Conservation (phyloP, 1,140 invertebrate species). For the Polypedilum vanderplanki region DNA sequence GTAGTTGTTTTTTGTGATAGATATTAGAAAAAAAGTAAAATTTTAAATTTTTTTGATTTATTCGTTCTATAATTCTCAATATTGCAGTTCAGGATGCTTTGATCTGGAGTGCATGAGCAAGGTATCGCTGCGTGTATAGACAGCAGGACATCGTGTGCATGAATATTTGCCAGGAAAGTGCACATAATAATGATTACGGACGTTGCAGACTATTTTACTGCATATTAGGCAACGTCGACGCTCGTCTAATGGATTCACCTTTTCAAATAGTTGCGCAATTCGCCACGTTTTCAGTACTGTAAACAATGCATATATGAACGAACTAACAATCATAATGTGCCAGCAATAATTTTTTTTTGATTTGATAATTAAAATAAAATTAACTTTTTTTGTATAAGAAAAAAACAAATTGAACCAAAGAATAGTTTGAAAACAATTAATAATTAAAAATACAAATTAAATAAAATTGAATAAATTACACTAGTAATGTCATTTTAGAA, state of each 20-base stretch:
- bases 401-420: slow-evolving; percentile 1
- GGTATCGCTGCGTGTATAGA: slow-evolving; percentile 58
- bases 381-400: background rate
- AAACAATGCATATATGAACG: slow-evolving; percentile 43
- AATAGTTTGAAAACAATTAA: slow-evolving; percentile 9
- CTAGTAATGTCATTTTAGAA: background rate
- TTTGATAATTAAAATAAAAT: background rate
- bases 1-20: no score
- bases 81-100: slow-evolving; percentile 50
- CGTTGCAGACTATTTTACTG: slow-evolving; percentile 60
- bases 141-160: slow-evolving; percentile 54
- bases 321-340: slow-evolving; percentile 5
- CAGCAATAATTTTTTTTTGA: slow-evolving; percentile 23
- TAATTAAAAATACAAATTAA: background rate
- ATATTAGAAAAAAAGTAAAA: no score
- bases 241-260: slow-evolving; percentile 55
- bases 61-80: slow-evolving; percentile 2
- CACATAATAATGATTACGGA: slow-evolving; percentile 60
- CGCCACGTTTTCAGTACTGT: slow-evolving; percentile 59
- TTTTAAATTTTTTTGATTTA: background rate
- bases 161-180: slow-evolving; percentile 59
- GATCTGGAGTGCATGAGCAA: slow-evolving; percentile 56
- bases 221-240: slow-evolving; percentile 56
- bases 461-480: background rate
- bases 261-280: slow-evolving; percentile 59